Evolutionary conservation across 2,797 vertebrate species (phyloP), one percentile per base, ranked within the genome.

Genomic region (Epinephelus coioides): DNA sequence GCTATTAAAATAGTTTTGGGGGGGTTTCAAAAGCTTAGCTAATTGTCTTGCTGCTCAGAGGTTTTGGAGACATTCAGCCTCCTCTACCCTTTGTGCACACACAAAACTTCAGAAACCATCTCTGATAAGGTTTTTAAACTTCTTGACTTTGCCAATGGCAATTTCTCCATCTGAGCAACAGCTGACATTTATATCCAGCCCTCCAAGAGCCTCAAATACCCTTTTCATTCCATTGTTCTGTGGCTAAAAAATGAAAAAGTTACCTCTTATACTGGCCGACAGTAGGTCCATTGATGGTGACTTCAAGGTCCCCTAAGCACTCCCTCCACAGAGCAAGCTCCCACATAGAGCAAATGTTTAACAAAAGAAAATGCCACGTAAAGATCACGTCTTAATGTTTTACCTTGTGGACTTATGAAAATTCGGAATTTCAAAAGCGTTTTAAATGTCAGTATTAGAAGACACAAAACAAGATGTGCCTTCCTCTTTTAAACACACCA

Each of bases 121-220:
- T 86, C 73, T 89, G 82, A 88, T 85, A 85, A 88, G 81, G 72
- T 80, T 87, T 85, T 88, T 79, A 84, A 89, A 89, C 82, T 82
- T 85, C 55, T 75, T 79, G 78, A 91, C 82, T 86, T 88, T 82
- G 67, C 85, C 83, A 76, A 5, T 86, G 84, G 81, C 72, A 82
- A 86, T 89, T 90, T 73, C 57, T 85, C 66, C 49, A 69, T 85
- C 64, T 80, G 74, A 91, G 80, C 75, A 76, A 84, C 60, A 60
- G 79, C 84, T 94, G 91, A 87, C 91, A 94, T 93, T 91, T 92
- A 79, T 89, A 87, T 80, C 87, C 55, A 53, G 69, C 30, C 54
- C 47, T 88, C 76, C 27, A 91, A 76, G 76, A 76, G 81, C 70
- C 47, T 15, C 23, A 84, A 87, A 82, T 73, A 84, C 80, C 71